Base-by-base conservation (phyloP, 2,113 vertebrate species). In the Nansenia antarctica region DNA sequence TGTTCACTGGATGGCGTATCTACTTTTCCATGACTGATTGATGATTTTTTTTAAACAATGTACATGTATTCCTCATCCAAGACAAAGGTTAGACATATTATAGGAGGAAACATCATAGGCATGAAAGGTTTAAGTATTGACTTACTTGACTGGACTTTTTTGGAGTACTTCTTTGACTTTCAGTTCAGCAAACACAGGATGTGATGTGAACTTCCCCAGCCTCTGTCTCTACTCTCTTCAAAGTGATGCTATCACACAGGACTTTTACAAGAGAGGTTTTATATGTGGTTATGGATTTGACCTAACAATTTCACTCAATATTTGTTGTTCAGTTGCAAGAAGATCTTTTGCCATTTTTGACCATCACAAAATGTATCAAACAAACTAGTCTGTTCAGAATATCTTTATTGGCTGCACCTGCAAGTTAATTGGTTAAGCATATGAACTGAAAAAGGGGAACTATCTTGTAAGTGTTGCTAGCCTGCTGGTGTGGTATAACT, bases 401-500 rank as follows among this genome's bases (percentile, higher is more conserved):
- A 22, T 22, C 30, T 20, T 20, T 35, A 60, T 60, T 60, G 58
- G 52, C 22, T 45, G 49, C 8, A 30, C 35, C 24, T 63, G 11
- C 18, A 63, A 64, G 60, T 52, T 45, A 49, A 64, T 69, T 68
- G 60, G 60, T 31, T 62, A 22, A 26, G 42, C 26, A 8, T 9
- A 27, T 27, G 55, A 11, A 34, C 14, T 27, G 49, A 31, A 24
- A 11, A 27, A 37, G 26, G n/a, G 14, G 18, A 57, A 15, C 3
- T 26, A 45, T 26, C 5, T 53, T 11, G 7, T 6, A n/a, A 1
- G 58, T 60, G 15, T 72, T 53, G 45, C 52, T 60, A 57, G 37
- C 15, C 49, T 76, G 73, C 49, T 39, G 20, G n/a, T 54, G 58
- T 75, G 83, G 80, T 74, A 72, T 18, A 82, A 76, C 77, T 78